Percentiles rank a stretch among this genome's conserved stretches.
phyloP scores from a whole-genome alignment of 2,797 vertebrate genomes.

The Nannoperca obscura region DNA sequence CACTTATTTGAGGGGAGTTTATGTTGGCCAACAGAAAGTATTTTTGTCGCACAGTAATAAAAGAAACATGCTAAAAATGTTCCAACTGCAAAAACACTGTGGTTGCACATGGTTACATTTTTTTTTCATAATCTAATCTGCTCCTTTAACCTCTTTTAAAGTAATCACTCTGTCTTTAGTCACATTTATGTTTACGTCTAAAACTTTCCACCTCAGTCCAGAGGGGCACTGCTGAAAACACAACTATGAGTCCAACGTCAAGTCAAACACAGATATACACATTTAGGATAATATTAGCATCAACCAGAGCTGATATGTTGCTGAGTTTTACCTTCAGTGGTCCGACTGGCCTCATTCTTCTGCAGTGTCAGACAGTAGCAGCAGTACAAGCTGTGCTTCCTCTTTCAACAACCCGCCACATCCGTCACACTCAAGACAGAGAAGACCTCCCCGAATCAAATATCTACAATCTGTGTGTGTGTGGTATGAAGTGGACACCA shows the following conservation, averaged over 20 bases:
- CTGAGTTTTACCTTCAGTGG: conserved; percentile 57
- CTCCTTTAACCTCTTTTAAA: not conserved
- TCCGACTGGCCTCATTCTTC: conserved; percentile 57
- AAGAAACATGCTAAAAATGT: not conserved
- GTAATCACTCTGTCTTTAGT: not conserved
- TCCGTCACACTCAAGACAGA: conserved; percentile 44
- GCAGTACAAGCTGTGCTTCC: conserved; percentile 52
- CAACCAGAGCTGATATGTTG: not conserved
- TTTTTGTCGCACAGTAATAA: not conserved
- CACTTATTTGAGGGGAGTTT: not conserved
- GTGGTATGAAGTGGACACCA: conserved; percentile 44
- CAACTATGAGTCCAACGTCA: not conserved
- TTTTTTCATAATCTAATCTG: not conserved
- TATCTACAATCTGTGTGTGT: not conserved
- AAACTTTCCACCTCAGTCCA: not conserved
- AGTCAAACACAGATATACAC: not conserved
- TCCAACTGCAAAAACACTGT: not conserved
- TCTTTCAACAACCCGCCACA: conserved; percentile 65
- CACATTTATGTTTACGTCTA: not conserved
- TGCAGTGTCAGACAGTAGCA: not conserved
- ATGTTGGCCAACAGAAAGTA: not conserved
- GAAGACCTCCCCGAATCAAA: not conserved
- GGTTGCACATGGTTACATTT: not conserved
- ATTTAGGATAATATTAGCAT: not conserved
- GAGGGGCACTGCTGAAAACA: not conserved